Evolutionary conservation across 2,113 vertebrate genomes (phyloP).

Genomic region (Zosterops japonicus): DNA sequence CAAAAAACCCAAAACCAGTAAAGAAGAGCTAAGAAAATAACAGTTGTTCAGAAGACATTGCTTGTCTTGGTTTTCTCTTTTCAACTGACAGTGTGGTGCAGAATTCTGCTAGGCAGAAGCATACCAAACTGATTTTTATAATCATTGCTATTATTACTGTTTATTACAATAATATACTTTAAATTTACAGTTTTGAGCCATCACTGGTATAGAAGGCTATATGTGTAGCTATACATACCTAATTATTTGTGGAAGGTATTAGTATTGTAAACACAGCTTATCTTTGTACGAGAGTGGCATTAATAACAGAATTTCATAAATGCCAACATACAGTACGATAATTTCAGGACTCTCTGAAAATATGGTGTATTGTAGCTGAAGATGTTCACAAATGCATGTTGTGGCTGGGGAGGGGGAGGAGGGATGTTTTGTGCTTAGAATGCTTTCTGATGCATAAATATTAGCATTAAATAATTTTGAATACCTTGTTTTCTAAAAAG

Average conservation of each 20-base stretch:
- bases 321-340: neutral
- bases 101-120: neutral
- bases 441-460: slow-evolving; percentile 79
- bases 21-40: neutral
- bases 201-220: neutral
- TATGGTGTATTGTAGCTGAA: slow-evolving; percentile 39
- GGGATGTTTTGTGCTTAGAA: slow-evolving; percentile 56
- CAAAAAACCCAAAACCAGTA: no score
- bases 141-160: slow-evolving; percentile 4
- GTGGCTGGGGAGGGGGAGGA: neutral
- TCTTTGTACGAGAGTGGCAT: slow-evolving; percentile 42
- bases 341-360: slow-evolving; percentile 63
- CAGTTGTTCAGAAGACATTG: neutral
- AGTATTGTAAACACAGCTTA: slow-evolving; percentile 37
- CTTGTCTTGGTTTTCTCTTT: neutral
- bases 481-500: slow-evolving; percentile 80
- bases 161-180: slow-evolving; percentile 12
- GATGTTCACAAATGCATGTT: slow-evolving; percentile 54
- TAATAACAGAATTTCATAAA: slow-evolving; percentile 68
- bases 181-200: slow-evolving; percentile 20
- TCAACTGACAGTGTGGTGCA: neutral
- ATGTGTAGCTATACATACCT: slow-evolving; percentile 17
- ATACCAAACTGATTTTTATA: slow-evolving; percentile 6
- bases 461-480: slow-evolving; percentile 82
- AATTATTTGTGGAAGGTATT: slow-evolving; percentile 56